Evolutionary conservation across 2,113 vertebrate species (phyloP).

Genomic region (Columba janthina): DNA sequence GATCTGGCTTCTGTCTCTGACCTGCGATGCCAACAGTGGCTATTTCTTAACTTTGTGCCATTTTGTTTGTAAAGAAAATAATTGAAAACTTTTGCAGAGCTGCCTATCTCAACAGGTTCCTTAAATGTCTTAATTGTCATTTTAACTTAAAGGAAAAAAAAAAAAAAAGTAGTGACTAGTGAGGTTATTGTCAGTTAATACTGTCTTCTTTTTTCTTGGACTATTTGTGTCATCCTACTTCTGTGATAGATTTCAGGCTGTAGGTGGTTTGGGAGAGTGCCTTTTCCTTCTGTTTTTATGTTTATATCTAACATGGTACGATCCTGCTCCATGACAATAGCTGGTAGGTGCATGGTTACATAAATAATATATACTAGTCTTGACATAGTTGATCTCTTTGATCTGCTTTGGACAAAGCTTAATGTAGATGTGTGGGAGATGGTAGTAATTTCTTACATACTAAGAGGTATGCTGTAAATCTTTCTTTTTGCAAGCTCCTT

Average conservation of each 20-base stretch:
- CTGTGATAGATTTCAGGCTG: neutral
- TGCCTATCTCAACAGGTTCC: neutral
- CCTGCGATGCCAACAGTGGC: neutral
- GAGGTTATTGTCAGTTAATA: neutral
- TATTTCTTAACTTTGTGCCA: neutral
- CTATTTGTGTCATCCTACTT: neutral
- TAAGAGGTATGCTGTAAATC: neutral
- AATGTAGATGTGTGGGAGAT: neutral
- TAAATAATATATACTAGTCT: neutral
- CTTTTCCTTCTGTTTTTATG: neutral
- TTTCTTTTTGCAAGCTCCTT: neutral
- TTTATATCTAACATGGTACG: rapidly evolving
- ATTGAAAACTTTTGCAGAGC: neutral
- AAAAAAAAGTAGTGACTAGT: neutral
- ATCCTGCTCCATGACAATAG: neutral
- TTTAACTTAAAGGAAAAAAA: neutral
- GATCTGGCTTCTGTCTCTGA: neutral
- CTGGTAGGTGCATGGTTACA: neutral
- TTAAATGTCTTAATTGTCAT: neutral
- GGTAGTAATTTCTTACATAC: neutral
- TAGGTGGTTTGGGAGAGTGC: neutral
- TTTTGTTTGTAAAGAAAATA: neutral
- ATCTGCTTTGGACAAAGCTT: neutral
- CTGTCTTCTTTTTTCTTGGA: neutral
- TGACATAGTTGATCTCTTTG: neutral